Evolutionary conservation across 2,888 invertebrate species (phyloP).

Genomic region (Trimorus sp.): DNA sequence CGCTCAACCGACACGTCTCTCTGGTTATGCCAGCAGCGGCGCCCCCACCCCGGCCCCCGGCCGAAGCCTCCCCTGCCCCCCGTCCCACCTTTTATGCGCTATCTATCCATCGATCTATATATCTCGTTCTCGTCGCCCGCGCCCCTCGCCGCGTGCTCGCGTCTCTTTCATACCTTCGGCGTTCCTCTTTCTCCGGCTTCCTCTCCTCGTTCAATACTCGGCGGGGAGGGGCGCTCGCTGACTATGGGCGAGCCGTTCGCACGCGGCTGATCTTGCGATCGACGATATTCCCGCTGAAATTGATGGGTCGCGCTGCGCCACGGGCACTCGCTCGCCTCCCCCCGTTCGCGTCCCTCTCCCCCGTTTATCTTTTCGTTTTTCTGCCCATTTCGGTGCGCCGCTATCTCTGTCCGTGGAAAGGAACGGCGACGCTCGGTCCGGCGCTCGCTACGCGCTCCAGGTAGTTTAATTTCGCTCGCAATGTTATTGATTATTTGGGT

Average conservation of each 20-base stretch:
- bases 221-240: conserved; percentile 35
- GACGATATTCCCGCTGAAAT: conserved; percentile 53
- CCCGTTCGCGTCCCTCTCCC: no score
- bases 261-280: conserved; percentile 61
- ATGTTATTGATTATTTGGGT: conserved; percentile 42
- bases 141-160: conserved; percentile 66
- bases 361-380: conserved; percentile 20
- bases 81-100: conserved; percentile 65
- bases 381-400: conserved; percentile 15
- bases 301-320: conserved; percentile 46
- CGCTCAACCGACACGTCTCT: conserved; percentile 77
- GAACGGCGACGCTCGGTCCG: neutral
- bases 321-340: conserved; percentile 31
- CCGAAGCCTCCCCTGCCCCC: conserved; percentile 61
- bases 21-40: conserved; percentile 73
- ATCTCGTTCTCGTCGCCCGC: conserved; percentile 66
- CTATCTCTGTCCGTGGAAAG: neutral
- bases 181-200: conserved; percentile 73
- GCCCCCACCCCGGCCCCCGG: conserved; percentile 64
- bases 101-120: conserved; percentile 67
- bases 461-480: conserved; percentile 16
- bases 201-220: conserved; percentile 70
- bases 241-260: conserved; percentile 56
- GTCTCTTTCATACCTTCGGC: conserved; percentile 42
- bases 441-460: conserved; percentile 11